These are phyloP conservation scores for Burhinus oedicnemus DNA, from an alignment of 2,113 vertebrate genomes.

Conservation along the genomic window DNA sequence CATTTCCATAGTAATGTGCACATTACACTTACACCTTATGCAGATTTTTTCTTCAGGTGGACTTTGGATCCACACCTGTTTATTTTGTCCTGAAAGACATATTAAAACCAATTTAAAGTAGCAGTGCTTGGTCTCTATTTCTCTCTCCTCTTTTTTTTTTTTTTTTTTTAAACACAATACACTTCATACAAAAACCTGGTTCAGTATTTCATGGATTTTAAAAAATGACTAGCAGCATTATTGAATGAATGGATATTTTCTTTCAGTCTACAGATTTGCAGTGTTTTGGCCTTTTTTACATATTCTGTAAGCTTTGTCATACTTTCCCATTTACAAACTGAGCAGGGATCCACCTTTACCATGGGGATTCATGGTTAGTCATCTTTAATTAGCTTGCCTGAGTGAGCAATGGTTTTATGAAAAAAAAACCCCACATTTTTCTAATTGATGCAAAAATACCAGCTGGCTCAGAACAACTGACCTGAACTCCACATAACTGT, in stretches of 20 bases:
- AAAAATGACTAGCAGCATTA: not conserved
- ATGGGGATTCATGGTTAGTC: accelerated
- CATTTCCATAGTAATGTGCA: conserved; percentile 32
- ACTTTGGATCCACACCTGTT: conserved; percentile 36
- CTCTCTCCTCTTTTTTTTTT: not conserved
- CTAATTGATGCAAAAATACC: not conserved
- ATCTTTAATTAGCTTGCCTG: not conserved
- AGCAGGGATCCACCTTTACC: not conserved
- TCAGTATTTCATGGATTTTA: not conserved
- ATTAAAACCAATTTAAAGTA: conserved; percentile 56
- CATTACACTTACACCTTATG: not conserved
- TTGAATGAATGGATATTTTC: not conserved
- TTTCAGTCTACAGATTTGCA: not conserved
- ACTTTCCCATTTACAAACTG: not conserved
- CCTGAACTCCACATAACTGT: not conserved
- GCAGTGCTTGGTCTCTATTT: not conserved
- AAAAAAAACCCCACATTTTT: not conserved
- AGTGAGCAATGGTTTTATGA: not conserved
- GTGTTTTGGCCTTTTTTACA: not conserved
- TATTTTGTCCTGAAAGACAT: conserved; percentile 24
- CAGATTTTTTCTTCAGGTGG: conserved; percentile 17
- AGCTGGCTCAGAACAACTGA: not conserved
- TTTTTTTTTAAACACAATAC: not conserved
- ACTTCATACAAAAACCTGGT: not conserved
- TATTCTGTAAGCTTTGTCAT: not conserved